Conservation (phyloP, 2,113 vertebrate species). For the Brachyhypopomus occidentalis region DNA sequence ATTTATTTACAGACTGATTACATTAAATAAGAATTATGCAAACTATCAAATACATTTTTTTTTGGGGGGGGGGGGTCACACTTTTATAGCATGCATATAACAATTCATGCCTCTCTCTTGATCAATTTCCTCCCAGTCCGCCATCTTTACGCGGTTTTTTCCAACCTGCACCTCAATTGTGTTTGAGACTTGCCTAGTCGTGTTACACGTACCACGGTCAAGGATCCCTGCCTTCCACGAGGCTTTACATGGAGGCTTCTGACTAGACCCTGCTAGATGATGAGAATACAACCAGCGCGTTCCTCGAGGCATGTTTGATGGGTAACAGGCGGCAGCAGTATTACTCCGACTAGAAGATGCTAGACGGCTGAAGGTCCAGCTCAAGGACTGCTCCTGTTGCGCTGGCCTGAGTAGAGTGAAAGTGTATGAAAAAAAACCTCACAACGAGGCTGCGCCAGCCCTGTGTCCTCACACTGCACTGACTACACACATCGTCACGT, state of each 20-base stretch:
- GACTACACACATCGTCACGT: too few relatives aligned
- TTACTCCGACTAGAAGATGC: neutral
- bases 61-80: too few relatives aligned
- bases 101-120: neutral
- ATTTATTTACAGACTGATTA: neutral
- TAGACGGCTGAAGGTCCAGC: conserved; percentile 64
- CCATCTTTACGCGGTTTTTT: neutral
- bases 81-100: neutral
- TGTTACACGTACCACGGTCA: neutral
- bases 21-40: neutral
- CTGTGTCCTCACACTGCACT: too few relatives aligned
- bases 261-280: conserved; percentile 9
- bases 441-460: too few relatives aligned
- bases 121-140: neutral
- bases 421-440: too few relatives aligned
- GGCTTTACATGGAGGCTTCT: neutral
- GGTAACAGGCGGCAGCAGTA: neutral
- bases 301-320: neutral
- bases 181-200: neutral
- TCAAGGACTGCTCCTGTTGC: conserved; percentile 59
- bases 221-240: too few relatives aligned
- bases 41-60: neutral
- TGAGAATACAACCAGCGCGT: neutral
- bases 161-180: neutral
- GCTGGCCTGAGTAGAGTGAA: too few relatives aligned